These are phyloP conservation scores for Fragariocoptes setiger DNA, from an alignment of 1,140 invertebrate species.

Conservation along the genomic window DNA sequence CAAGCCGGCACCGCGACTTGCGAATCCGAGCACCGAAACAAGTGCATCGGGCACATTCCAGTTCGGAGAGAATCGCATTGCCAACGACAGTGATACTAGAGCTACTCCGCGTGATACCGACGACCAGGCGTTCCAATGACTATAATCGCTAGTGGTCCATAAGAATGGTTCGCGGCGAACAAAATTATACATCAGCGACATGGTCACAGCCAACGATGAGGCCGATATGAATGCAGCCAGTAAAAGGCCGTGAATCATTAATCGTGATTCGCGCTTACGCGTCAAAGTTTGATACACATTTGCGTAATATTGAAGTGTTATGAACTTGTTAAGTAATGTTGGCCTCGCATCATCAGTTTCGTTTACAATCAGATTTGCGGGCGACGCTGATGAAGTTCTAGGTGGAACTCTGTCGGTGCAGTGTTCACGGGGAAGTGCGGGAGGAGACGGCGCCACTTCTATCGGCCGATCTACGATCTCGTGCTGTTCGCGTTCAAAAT, in stretches of 20 bases:
- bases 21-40: slow-evolving; percentile 15
- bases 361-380: neutral
- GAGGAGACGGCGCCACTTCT: too few species aligned
- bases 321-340: neutral
- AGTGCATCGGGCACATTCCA: slow-evolving; percentile 13
- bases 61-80: slow-evolving; percentile 8
- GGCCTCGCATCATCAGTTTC: slow-evolving; percentile 2
- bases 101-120: slow-evolving; percentile 16
- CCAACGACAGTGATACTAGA: slow-evolving; percentile 16
- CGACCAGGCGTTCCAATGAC: slow-evolving; percentile 17
- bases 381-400: neutral
- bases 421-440: too few species aligned
- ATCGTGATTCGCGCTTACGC: slow-evolving; percentile 13
- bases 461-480: too few species aligned
- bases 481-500: neutral
- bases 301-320: slow-evolving; percentile 11
- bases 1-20: slow-evolving; percentile 16
- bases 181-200: slow-evolving; percentile 16
- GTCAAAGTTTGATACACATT: slow-evolving; percentile 15
- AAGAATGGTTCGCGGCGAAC: slow-evolving; percentile 14
- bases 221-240: slow-evolving; percentile 8
- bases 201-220: slow-evolving; percentile 15
- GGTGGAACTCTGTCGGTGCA: too few species aligned
- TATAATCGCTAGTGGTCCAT: slow-evolving; percentile 18
- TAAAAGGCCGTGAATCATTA: slow-evolving; percentile 15